Conservation (phyloP, 1,140 invertebrate genomes). For the Melanaphis sacchari region DNA sequence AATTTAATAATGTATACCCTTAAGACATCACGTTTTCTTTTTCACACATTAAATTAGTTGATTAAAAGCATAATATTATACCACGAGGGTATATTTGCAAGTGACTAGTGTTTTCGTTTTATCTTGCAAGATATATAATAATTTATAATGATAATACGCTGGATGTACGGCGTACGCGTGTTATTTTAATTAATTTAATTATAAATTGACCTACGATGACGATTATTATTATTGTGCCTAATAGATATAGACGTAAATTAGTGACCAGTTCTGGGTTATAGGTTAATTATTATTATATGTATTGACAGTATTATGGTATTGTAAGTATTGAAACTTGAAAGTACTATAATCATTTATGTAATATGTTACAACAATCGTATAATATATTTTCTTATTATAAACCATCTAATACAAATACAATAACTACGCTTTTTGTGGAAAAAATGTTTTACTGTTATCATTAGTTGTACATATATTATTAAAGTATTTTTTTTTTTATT, state of each 20-base stretch:
- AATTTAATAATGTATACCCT: background rate
- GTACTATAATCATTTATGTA: background rate
- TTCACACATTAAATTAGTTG: background rate
- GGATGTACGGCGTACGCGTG: background rate
- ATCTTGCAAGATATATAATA: background rate
- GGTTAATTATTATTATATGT: background rate
- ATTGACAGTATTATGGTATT: background rate
- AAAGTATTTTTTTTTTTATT: background rate
- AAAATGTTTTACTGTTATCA: background rate
- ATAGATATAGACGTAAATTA: background rate
- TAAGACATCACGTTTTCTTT: conserved; percentile 1
- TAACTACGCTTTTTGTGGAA: background rate
- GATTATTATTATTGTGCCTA: background rate
- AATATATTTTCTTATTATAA: too few species aligned
- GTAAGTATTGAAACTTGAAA: background rate
- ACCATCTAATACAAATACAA: background rate
- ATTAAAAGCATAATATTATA: background rate
- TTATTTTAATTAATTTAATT: background rate
- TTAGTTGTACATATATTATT: background rate
- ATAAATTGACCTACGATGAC: background rate
- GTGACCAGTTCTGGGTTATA: background rate
- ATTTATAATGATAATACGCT: background rate
- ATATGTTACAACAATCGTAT: too few species aligned
- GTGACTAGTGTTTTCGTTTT: background rate
- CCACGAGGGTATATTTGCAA: background rate